phyloP scores from a whole-genome alignment of 2,113 vertebrate genomes.

The Athene noctua region DNA sequence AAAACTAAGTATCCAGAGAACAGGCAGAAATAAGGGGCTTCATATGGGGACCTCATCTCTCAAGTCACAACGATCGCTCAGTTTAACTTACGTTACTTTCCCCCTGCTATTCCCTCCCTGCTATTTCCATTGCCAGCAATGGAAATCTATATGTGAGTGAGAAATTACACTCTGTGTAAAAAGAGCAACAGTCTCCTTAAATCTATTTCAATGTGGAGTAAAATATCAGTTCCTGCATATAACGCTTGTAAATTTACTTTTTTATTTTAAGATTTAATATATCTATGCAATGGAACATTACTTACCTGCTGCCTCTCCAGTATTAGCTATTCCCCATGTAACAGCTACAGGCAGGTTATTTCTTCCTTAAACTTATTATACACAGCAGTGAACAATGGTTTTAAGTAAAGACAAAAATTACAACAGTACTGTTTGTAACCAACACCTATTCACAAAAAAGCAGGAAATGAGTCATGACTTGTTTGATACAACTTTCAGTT shows the following conservation, averaged over 20 bases:
- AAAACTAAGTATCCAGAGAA: conserved; percentile 44
- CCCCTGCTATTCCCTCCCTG: neutral
- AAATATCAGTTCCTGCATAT: conserved; percentile 68
- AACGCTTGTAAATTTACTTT: conserved; percentile 30
- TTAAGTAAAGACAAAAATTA: conserved; percentile 53
- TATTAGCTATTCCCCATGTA: conserved; percentile 68
- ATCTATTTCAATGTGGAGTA: conserved; percentile 37
- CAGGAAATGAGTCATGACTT: conserved; percentile 46
- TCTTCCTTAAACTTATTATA: conserved; percentile 64
- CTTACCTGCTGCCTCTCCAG: conserved; percentile 76
- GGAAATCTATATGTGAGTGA: conserved; percentile 35
- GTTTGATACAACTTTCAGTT: conserved; percentile 64
- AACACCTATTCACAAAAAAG: conserved; percentile 68
- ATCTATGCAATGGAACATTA: conserved; percentile 62
- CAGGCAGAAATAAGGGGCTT: conserved; percentile 41
- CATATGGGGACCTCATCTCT: neutral
- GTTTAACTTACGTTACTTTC: neutral
- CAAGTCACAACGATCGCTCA: conserved; percentile 15
- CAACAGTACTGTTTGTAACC: conserved; percentile 55
- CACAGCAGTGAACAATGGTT: conserved; percentile 56
- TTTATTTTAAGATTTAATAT: conserved; percentile 39
- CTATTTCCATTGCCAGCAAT: conserved; percentile 66
- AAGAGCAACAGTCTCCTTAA: conserved; percentile 42
- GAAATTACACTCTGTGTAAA: conserved; percentile 19
- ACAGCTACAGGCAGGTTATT: conserved; percentile 62